Conservation (phyloP, 2,888 invertebrate species). For the Acrobasis suavella region DNA sequence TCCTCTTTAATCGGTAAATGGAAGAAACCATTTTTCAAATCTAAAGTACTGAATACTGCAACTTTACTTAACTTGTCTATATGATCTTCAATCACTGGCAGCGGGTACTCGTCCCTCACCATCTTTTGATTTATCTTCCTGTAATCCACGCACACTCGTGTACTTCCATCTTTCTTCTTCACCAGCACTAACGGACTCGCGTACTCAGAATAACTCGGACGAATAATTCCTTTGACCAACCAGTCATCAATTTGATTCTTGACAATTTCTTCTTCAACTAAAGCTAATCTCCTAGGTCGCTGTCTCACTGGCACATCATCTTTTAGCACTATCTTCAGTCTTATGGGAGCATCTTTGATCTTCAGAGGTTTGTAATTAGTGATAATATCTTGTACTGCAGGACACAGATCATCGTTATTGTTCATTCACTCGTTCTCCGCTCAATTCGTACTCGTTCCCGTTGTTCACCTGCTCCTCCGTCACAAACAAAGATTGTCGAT, state of each 20-base stretch:
- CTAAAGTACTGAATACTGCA: conserved; percentile 35
- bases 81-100: no score
- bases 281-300: conserved; percentile 29
- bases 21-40: conserved; percentile 52
- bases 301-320: conserved; percentile 35
- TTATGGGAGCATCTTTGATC: conserved; percentile 32
- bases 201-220: conserved; percentile 33
- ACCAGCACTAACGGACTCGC: conserved; percentile 33
- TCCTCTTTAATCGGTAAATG: conserved; percentile 43
- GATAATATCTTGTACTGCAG: conserved; percentile 16
- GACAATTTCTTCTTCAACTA: conserved; percentile 26
- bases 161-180: conserved; percentile 32
- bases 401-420: not conserved
- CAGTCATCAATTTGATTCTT: conserved; percentile 30
- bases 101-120: conserved; percentile 45
- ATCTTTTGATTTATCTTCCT: conserved; percentile 50
- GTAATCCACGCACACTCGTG: conserved; percentile 53
- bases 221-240: conserved; percentile 27
- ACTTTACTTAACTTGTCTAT: conserved; percentile 49
- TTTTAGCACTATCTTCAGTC: conserved; percentile 34
- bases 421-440: no score
- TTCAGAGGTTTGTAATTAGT: conserved; percentile 28
- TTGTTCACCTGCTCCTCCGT: no score
- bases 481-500: no score
- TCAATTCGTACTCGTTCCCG: no score